Percentiles rank a stretch among this genome's conserved stretches.
phyloP scores from a whole-genome alignment of 2,797 vertebrate species.

The Sciurus vulgaris region DNA sequence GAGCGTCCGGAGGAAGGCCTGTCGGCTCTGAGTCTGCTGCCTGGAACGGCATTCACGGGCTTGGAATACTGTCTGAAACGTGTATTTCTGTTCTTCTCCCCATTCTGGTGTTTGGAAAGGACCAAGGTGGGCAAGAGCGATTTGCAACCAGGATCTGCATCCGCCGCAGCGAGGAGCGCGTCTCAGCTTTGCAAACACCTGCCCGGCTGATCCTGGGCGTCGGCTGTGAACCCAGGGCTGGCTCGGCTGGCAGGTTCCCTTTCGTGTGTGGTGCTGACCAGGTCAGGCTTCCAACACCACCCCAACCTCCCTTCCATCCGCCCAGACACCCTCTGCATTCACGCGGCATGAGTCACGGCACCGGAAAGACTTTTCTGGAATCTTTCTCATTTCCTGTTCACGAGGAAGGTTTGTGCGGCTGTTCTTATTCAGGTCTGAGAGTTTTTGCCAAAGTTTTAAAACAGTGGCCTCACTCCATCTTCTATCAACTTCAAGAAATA shows the following conservation, averaged over 20 bases:
- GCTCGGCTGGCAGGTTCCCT: background rate
- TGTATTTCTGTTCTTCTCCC: background rate
- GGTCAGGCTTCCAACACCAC: background rate
- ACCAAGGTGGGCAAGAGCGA: rapidly evolving
- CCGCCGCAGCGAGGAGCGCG: background rate
- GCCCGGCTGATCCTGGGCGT: background rate
- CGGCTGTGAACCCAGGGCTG: background rate
- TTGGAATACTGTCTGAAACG: background rate
- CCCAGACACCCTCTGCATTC: background rate
- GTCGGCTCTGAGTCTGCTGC: too few species aligned
- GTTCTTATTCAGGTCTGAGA: background rate
- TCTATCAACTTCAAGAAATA: background rate
- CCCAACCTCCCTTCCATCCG: too few species aligned
- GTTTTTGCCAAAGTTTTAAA: background rate
- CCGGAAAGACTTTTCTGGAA: background rate
- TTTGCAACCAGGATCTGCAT: background rate
- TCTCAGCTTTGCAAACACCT: background rate
- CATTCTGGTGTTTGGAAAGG: background rate
- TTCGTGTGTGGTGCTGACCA: background rate
- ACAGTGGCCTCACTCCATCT: background rate
- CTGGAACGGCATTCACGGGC: too few species aligned
- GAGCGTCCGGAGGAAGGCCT: background rate
- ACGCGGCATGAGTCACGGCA: background rate
- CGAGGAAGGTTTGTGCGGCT: background rate
- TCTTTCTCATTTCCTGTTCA: background rate